Evolutionary conservation across 2,113 vertebrate species (phyloP).

Genomic region (Phoenicopterus ruber): DNA sequence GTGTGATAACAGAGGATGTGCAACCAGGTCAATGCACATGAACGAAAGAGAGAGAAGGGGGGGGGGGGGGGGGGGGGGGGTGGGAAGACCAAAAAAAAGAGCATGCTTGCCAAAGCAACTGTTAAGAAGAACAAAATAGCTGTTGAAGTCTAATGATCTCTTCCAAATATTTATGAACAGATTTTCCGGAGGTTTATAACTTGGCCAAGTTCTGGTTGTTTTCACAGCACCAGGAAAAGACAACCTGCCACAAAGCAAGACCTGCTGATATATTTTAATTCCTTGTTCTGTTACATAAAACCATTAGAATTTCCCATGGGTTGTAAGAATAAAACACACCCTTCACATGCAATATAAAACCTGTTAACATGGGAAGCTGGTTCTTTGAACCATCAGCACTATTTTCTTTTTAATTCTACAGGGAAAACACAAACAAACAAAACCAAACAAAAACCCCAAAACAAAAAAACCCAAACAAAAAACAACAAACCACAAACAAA

Average conservation of each 20-base stretch:
- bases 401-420: not conserved
- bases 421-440: not conserved
- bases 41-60: not conserved
- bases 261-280: not conserved
- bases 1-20: not conserved
- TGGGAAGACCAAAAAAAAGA: too few species aligned
- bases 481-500: too few species aligned
- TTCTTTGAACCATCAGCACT: not conserved
- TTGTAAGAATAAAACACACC: not conserved
- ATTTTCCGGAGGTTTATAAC: not conserved
- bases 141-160: not conserved
- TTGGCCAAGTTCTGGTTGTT: not conserved
- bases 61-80: rapidly evolving
- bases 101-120: not conserved
- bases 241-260: not conserved
- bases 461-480: too few species aligned
- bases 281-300: not conserved
- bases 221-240: not conserved
- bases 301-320: not conserved
- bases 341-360: not conserved
- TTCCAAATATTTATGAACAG: not conserved
- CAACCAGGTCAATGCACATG: not conserved
- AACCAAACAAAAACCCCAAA: too few species aligned
- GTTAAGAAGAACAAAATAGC: not conserved
- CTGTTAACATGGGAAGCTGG: not conserved